phyloP scores from a whole-genome alignment of 2,888 invertebrate genomes.

The Lymantria monacha region DNA sequence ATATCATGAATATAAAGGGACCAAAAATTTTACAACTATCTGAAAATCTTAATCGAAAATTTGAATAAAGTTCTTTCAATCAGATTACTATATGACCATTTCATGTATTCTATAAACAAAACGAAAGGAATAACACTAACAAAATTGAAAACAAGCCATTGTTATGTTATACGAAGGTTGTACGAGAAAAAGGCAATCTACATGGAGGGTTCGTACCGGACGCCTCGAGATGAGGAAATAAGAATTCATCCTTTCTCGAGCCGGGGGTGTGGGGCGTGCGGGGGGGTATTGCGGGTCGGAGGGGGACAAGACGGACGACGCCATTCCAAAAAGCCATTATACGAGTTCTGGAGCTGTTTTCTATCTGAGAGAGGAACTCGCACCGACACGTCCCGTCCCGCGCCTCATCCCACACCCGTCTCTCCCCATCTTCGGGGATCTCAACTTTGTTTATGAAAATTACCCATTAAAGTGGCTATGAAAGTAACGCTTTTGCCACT shows the following conservation, averaged over 20 bases:
- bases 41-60: neutral
- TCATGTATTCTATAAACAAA: constrained; percentile 29
- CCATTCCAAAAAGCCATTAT: constrained; percentile 88
- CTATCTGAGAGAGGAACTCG: constrained; percentile 78
- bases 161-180: constrained; percentile 78
- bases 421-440: constrained; percentile 60
- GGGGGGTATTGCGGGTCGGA: constrained; percentile 39
- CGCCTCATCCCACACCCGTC: constrained; percentile 34
- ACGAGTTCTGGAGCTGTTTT: constrained; percentile 85
- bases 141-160: constrained; percentile 81
- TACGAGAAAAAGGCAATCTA: constrained; percentile 80
- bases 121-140: constrained; percentile 59
- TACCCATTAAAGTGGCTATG: constrained; percentile 81
- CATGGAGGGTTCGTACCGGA: constrained; percentile 78
- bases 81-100: constrained; percentile 9
- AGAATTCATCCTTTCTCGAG: constrained; percentile 82
- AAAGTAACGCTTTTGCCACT: constrained; percentile 80
- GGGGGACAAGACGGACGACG: constrained; percentile 84
- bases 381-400: constrained; percentile 30
- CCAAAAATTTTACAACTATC: too few relatives aligned
- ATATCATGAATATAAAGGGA: too few relatives aligned
- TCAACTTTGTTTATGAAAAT: constrained; percentile 82
- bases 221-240: constrained; percentile 81
- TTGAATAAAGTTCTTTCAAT: constrained; percentile 2
- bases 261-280: constrained; percentile 43